Conservation (phyloP, 37 sponge, comb jelly and placozoan genomes). For the Mnemiopsis leidyi region DNA sequence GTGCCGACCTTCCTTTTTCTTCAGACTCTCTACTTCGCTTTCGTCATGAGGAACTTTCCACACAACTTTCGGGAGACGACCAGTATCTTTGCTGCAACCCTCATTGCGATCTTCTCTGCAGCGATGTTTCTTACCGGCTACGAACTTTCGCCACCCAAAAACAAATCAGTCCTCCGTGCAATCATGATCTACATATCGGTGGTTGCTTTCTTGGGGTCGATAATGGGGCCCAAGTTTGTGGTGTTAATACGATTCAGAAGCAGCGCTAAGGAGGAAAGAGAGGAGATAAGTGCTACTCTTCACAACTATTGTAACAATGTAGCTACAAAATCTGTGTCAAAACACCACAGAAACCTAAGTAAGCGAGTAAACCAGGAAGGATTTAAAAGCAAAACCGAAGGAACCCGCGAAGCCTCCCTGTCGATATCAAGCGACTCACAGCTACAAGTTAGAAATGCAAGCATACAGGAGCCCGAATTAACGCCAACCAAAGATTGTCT, state of each 20-base stretch:
- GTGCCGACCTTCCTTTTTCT: not conserved
- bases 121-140: slow-evolving; percentile 61
- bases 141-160: slow-evolving; percentile 24
- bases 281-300: not conserved
- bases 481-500: not conserved
- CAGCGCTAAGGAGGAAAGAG: not conserved
- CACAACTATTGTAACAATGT: not conserved
- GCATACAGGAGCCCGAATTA: not conserved
- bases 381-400: not conserved
- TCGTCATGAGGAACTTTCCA: slow-evolving; percentile 58
- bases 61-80: slow-evolving; percentile 60
- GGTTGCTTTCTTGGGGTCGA: not conserved
- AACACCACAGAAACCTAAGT: not conserved
- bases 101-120: slow-evolving; percentile 2
- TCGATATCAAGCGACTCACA: not conserved
- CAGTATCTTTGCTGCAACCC: slow-evolving; percentile 53
- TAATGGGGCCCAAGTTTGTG: slow-evolving; percentile 38
- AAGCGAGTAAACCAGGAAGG: not conserved
- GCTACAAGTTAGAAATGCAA: not conserved
- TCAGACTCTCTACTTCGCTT: slow-evolving; percentile 12
- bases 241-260: not conserved
- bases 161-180: slow-evolving; percentile 31
- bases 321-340: not conserved
- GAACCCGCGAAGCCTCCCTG: not conserved
- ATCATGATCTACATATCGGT: slow-evolving; percentile 61